Base-by-base conservation (phyloP, 2,797 vertebrate species). In the Poeciliopsis turneri region DNA sequence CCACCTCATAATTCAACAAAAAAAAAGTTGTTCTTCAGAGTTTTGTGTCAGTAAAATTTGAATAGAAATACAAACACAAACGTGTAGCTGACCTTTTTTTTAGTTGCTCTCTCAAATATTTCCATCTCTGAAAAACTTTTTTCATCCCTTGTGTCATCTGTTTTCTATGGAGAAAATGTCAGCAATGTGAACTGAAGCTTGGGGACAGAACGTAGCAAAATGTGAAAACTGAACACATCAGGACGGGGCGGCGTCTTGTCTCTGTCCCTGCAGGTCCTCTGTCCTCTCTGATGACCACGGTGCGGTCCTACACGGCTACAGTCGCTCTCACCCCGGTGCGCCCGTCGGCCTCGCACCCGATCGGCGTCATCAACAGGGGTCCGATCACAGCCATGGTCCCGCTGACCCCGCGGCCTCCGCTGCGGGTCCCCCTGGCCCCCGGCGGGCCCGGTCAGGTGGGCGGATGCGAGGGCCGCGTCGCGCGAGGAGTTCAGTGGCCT, bases 281-380 rank as follows among this genome's bases (percentile, higher is more conserved):
- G 86, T 96, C 86, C 82, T 96, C 11, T 82, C 95, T 82, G 70
- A 95, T 97, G 85, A 97, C 96, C 0, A 97, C 96, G 0, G 95
- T 96, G 43, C 96, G 96, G 57, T 95, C 95, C 47, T 94, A 96
- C 93, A 97, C 97, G 0, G 95, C 95, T 18, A 96, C 96, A 0
- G 94, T 95, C 0, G 96, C 97, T 1, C 92, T 96, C 79, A 96
- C 95, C 23, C 95, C 96, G 12, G 94, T 96, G 18, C 95, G 96
- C 39, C 96, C 96, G 0, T 96, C 96, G 0, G 96, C 97, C 72
- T 97, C 97, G 7, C 96, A 97, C 80, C 97, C 97, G 0, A 95
- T 97, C 7, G 96, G 97, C 0, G 97, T 96, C 87, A 97, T 97
- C 91, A 97, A 97, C 91, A 95, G 97, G 80, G 94, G 96, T 59